These are phyloP conservation scores for Micromys minutus DNA, from an alignment of 2,113 vertebrate genomes.

Conservation along the genomic window DNA sequence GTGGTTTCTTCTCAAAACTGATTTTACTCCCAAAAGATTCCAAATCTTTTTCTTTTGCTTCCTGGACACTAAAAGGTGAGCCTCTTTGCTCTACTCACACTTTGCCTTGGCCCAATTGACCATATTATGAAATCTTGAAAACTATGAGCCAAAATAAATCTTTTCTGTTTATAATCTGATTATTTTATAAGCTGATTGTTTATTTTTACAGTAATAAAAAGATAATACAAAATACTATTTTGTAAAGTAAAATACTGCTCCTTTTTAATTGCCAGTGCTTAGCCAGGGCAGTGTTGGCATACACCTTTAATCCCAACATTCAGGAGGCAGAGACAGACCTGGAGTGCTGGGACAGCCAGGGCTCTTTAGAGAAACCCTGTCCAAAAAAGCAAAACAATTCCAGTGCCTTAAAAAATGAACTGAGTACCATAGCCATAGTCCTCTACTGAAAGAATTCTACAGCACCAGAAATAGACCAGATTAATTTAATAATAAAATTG, in stretches of 20 bases:
- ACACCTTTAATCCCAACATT: not conserved
- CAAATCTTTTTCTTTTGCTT: not conserved
- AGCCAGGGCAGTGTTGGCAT: not conserved
- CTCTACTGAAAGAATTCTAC: slow-evolving; percentile 41
- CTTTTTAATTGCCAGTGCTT: slow-evolving; percentile 34
- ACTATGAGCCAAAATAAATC: not conserved
- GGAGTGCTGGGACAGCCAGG: not conserved
- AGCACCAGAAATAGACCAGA: slow-evolving; percentile 25
- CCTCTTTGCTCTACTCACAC: not conserved
- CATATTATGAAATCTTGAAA: not conserved
- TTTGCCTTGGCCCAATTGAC: not conserved
- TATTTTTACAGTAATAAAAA: not conserved
- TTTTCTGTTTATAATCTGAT: not conserved
- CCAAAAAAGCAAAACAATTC: not conserved
- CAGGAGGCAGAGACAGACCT: not conserved
- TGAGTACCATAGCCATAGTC: not conserved
- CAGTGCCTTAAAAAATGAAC: slow-evolving; percentile 49
- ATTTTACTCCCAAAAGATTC: not conserved
- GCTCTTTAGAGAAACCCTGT: not conserved
- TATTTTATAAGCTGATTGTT: too few species aligned
- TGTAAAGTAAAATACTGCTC: slow-evolving; percentile 44
- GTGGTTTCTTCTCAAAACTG: not conserved
- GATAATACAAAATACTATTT: not conserved
- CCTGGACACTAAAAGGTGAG: not conserved
- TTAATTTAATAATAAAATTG: not conserved